Evolutionary conservation across 1,140 invertebrate species (phyloP), one percentile per base, ranked within the genome.

Genomic region (Solenopsis invicta): DNA sequence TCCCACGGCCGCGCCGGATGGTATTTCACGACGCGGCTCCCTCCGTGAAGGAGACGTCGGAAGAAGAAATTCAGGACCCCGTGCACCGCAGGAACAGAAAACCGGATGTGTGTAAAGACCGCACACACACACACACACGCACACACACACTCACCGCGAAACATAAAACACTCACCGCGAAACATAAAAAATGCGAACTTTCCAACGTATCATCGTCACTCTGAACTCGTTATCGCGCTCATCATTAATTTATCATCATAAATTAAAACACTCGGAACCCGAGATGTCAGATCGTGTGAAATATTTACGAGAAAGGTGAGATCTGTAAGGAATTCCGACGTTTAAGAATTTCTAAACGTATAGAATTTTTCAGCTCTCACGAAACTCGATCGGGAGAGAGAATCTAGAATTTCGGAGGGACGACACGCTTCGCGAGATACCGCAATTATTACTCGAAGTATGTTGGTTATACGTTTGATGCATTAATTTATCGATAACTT

Each of bases 21-120:
- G 67, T 74, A 82, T 82, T 82, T 59, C 67, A 82, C 41, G 67
- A 37, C 29, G 41, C 80, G 52, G 66, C n/a, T 81, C 50, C 29
- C 66, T 71, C 41, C 64, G 34, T 34, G 21, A 74, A 34, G 37
- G 52, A 82, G 67, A 61, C 41, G 80, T 72, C 18, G 76, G 34
- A 41, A 41, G 18, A 72, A 81, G 78, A 72, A 59, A 81, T 81
- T 81, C 66, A 81, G 50, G 50, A 81, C 16, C 21, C 21, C 50
- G 2, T 37, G 13, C 59, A 9, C 48, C 41, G 21, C 78, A 13
- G 48, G n/a, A 67, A 21, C 61, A 37, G n/a, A 56, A n/a, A 45
- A 56, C 66, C 48, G 29, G 64, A 48, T n/a, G 29, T 37, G 45
- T 16, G 52, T 37, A 80, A 80, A 67, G 61, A 80, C 29, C 54